Conservation (phyloP, 2,888 invertebrate genomes). For the Tetramorium bicarinatum region DNA sequence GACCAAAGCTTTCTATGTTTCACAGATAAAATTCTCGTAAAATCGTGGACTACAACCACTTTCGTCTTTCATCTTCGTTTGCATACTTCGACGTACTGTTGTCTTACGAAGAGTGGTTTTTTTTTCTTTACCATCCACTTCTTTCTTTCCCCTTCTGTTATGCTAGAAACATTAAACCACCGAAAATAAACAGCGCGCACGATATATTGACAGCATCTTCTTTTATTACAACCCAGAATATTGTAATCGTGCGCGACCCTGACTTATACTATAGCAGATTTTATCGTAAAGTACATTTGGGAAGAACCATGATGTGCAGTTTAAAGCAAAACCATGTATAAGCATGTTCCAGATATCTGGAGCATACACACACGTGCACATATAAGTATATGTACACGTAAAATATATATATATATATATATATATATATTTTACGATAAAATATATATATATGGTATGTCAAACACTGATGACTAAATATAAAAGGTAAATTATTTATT, state of each 20-base stretch:
- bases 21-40: background rate
- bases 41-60: background rate
- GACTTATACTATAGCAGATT: slow-evolving; percentile 30
- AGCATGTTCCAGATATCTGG: slow-evolving; percentile 15
- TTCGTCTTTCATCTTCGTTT: slow-evolving; percentile 21
- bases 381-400: background rate
- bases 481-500: slow-evolving; percentile 6
- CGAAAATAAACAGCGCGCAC: slow-evolving; percentile 27
- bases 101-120: background rate
- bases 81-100: slow-evolving; percentile 7
- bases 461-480: background rate
- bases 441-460: background rate
- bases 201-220: slow-evolving; percentile 43
- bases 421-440: too few relatives aligned
- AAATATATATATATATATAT: background rate
- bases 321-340: slow-evolving; percentile 14
- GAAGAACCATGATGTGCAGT: slow-evolving; percentile 12
- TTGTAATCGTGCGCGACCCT: slow-evolving; percentile 46
- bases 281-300: slow-evolving; percentile 14
- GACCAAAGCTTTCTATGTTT: background rate
- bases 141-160: background rate
- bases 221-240: slow-evolving; percentile 38
- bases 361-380: background rate
- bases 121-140: background rate
- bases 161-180: slow-evolving; percentile 4